Base-by-base conservation (phyloP, 2,113 vertebrate genomes). In the Diglossa brunneiventris region DNA sequence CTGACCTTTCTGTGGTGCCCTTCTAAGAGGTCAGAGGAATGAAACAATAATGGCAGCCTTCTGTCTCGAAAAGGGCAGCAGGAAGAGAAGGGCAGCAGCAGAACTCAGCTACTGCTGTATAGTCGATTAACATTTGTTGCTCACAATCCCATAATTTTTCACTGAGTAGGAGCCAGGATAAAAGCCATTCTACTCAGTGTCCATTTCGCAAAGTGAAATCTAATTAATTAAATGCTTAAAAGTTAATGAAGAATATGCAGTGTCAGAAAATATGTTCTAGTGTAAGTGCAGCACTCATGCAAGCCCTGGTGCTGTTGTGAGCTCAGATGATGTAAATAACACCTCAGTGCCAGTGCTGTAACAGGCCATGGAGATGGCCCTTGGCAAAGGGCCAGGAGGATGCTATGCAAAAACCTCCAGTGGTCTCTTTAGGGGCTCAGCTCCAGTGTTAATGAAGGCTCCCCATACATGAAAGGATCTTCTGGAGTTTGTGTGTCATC, bases 181-280 rank as follows among this genome's bases (percentile, higher is more conserved):
- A 97, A 96, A 94, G 68, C 80, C 75, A 89, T 88, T 64, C 87
- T 93, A 83, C n/a, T 95, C 96, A 96, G 77, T 81, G 92, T 83
- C 87, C 90, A 91, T 93, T 96, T 94, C 44, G 37, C 69, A 81
- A 94, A 97, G 80, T 52, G 62, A 96, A 94, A 95, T 95, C 74
- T 94, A 97, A 96, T 96, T 95, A 97, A 77, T 91, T 86, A 91
- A 95, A 95, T 94, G 91, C 92, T 95, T 94, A 89, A 85, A 96
- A 96, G 83, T 89, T 95, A 96, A 95, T 96, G 79, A 97, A 95
- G 94, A 92, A 93, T 81, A 80, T 33, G 77, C 13, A 6, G 67
- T 95, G 81, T 77, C 83, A 94, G 64, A 87, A 89, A 95, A 86
- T 85, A 59, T 23, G 30, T 93, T 58, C 72, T 89, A 67, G 76